Evolutionary conservation across 2,113 vertebrate species (phyloP), one percentile per base, ranked within the genome.

Genomic region (Columbina picui): DNA sequence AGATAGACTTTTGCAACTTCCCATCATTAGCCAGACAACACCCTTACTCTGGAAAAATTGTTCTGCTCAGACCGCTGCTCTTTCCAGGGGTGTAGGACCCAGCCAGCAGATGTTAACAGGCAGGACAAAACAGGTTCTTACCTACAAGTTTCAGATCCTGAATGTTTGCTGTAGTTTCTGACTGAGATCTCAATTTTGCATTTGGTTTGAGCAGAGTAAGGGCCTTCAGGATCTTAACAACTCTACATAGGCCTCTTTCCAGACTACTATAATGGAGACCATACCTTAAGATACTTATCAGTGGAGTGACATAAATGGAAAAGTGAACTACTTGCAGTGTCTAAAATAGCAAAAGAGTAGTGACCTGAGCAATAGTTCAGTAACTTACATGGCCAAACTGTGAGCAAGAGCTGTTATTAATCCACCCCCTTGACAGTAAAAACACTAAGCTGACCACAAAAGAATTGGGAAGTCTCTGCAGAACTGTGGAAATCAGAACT

Each of bases 381-480:
- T 12, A 52, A 11, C 10, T 86, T 71, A 55, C 10, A 15, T 9
- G 17, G 6, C 15, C 13, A 57, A 82, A 65, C 15, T 70, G 16
- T 17, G 17, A 50, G 38, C 12, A 74, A 69, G 9, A 41, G 4
- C 15, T 65, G 7, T 32, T 81, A 69, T 55, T 32, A 17, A 30
- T 32, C 6, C 3, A 1, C 38, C 14, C 7, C 2, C 17, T 12
- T 60, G 29, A 39, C 5, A 2, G 3, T 9, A 64, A 68, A 90
- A 91, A 21, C 9, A 1, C 23, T 26, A 64, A 64, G 1, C 2
- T 30, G 30, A 1, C 7, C 29, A 17, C 2, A 2, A 61, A 86
- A 84, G 64, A 86, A 91, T 2, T 1, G 68, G 17, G 3, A 83
- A 8, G 5, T 45, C 17, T 49, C 9, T 53, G 25, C 2, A 60